A percentile compares a stretch with the other conserved stretches of the same genome.
Evolutionary conservation across 2,797 vertebrate genomes (phyloP).

Genomic region (Adrianichthys oophorus): DNA sequence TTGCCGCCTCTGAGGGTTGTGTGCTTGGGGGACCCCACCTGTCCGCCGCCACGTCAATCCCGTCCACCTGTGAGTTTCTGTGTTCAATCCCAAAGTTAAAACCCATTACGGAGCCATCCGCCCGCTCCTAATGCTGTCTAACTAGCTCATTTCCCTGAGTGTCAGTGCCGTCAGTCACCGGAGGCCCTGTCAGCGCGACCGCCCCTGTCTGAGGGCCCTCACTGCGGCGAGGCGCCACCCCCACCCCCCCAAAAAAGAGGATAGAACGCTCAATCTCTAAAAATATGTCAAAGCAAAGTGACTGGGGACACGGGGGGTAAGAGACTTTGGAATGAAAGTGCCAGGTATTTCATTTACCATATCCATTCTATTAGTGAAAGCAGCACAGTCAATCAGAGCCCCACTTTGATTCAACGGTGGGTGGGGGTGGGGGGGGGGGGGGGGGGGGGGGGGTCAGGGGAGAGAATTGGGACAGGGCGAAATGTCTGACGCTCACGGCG

Average conservation of each 20-base stretch:
- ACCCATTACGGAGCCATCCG: slow-evolving; percentile 93
- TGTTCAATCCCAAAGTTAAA: slow-evolving; percentile 94
- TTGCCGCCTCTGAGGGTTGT: slow-evolving; percentile 46
- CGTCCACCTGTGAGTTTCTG: slow-evolving; percentile 82
- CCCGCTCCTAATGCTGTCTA: slow-evolving; percentile 88
- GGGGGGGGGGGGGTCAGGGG: slow-evolving; percentile 69
- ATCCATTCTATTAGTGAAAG: slow-evolving; percentile 85
- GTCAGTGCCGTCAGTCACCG: slow-evolving; percentile 79
- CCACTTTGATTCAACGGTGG: slow-evolving; percentile 66
- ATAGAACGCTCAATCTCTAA: slow-evolving; percentile 79
- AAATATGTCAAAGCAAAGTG: slow-evolving; percentile 83
- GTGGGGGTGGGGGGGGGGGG: slow-evolving; percentile 61
- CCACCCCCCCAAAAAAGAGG: slow-evolving; percentile 57
- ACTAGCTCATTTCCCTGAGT: slow-evolving; percentile 96
- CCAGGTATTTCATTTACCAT: slow-evolving; percentile 85
- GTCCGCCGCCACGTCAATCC: slow-evolving; percentile 79
- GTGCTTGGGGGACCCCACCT: slow-evolving; percentile 81
- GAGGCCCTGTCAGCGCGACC: slow-evolving; percentile 62
- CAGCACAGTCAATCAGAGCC: slow-evolving; percentile 79
- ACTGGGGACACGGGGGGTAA: slow-evolving; percentile 69
- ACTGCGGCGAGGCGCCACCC: slow-evolving; percentile 51
- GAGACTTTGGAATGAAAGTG: slow-evolving; percentile 78
- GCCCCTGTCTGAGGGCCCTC: slow-evolving; percentile 54
- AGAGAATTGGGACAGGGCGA: slow-evolving; percentile 75
- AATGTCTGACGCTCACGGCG: slow-evolving; percentile 73